These are phyloP conservation scores for Drosophila dives DNA, from an alignment of 2,888 invertebrate species.

Conservation along the genomic window DNA sequence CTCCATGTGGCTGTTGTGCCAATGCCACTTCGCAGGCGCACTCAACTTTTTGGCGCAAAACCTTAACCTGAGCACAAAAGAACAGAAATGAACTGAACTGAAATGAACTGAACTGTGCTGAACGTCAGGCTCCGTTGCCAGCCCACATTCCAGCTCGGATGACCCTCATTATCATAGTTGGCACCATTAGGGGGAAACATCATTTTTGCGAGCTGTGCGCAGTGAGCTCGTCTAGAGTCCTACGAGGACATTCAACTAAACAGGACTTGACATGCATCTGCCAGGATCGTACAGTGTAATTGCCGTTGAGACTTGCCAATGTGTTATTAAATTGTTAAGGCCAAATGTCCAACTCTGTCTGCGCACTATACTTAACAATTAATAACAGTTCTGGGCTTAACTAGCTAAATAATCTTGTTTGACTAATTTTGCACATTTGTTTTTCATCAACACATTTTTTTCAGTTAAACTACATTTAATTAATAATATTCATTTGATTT, in stretches of 20 bases:
- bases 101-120: neutral
- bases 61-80: slow-evolving; percentile 22
- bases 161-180: slow-evolving; percentile 84
- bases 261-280: slow-evolving; percentile 67
- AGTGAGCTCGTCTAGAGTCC: slow-evolving; percentile 4
- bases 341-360: slow-evolving; percentile 67
- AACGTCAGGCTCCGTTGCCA: slow-evolving; percentile 33
- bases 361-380: slow-evolving; percentile 70
- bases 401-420: slow-evolving; percentile 31
- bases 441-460: slow-evolving; percentile 22
- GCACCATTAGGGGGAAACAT: slow-evolving; percentile 82
- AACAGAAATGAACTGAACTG: neutral
- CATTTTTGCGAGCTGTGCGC: slow-evolving; percentile 53
- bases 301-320: slow-evolving; percentile 68
- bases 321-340: slow-evolving; percentile 79
- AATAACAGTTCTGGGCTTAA: slow-evolving; percentile 70
- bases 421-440: slow-evolving; percentile 46
- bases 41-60: slow-evolving; percentile 75
- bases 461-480: slow-evolving; percentile 2
- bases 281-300: slow-evolving; percentile 65
- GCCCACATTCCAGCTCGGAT: slow-evolving; percentile 77
- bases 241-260: slow-evolving; percentile 1
- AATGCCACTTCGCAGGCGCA: slow-evolving; percentile 37
- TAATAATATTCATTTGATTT: slow-evolving; percentile 9
- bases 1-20: slow-evolving; percentile 22